A percentile compares a stretch with the other conserved stretches of the same genome.
Evolutionary conservation across 2,113 vertebrate genomes (phyloP).

Genomic region (Passer domesticus): DNA sequence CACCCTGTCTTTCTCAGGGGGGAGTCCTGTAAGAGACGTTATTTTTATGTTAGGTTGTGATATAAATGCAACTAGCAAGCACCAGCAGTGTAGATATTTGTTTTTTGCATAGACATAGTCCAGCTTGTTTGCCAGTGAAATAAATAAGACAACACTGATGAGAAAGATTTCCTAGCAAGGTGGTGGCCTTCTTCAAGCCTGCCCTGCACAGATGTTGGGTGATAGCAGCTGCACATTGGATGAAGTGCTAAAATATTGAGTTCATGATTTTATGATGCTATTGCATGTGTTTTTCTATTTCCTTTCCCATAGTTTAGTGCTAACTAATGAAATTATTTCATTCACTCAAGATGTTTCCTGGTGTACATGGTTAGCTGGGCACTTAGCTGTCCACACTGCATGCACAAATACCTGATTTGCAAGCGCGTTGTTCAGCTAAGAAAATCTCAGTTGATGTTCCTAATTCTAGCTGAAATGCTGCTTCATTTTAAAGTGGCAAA

Average conservation of each 20-base stretch:
- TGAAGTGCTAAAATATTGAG: background rate
- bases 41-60: background rate
- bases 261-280: background rate
- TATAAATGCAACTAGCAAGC: background rate
- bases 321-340: background rate
- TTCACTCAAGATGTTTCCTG: background rate
- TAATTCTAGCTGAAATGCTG: background rate
- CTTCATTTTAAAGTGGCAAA: background rate
- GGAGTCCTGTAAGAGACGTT: background rate
- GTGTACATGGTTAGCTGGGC: background rate
- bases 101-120: background rate
- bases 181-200: background rate
- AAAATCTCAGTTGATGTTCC: background rate
- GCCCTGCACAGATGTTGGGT: background rate
- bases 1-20: background rate
- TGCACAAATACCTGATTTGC: background rate
- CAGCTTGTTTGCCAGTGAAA: conserved; percentile 11
- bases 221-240: background rate
- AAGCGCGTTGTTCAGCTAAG: background rate
- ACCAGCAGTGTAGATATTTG: background rate
- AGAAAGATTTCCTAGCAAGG: background rate
- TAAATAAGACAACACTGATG: background rate
- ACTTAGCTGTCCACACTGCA: background rate
- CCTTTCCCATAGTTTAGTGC: background rate
- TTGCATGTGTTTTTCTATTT: background rate